phyloP scores from a whole-genome alignment of 1,140 invertebrate species.

The Sycophila sp. region DNA sequence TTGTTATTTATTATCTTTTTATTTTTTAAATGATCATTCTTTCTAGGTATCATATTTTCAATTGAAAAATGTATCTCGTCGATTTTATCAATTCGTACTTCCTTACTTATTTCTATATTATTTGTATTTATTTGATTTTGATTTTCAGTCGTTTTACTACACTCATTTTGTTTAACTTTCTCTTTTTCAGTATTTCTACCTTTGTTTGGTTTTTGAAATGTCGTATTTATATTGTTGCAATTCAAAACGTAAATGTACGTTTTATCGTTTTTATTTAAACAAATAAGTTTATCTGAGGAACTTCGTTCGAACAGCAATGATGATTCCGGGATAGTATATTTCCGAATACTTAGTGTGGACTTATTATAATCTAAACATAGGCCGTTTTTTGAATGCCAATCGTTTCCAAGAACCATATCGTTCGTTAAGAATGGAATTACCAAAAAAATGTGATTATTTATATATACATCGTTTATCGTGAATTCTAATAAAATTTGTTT shows the following conservation, averaged over 20 bases:
- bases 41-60: not conserved
- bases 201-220: not conserved
- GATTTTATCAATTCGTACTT: no score
- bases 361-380: not conserved
- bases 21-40: not conserved
- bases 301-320: slow-evolving; percentile 8
- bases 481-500: slow-evolving; percentile 1
- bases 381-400: no score
- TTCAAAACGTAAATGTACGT: slow-evolving; percentile 22
- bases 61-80: no score
- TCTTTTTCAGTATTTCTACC: not conserved
- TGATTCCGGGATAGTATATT: not conserved
- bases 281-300: slow-evolving; percentile 11
- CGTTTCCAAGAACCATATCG: slow-evolving; percentile 17
- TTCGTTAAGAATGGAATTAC: not conserved
- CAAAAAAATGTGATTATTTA: not conserved
- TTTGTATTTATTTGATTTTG: no score
- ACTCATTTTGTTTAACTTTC: no score
- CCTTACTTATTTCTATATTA: no score
- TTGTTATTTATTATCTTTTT: not conserved
- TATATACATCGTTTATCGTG: not conserved
- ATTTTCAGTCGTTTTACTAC: no score
- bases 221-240: not conserved
- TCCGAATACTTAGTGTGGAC: not conserved
- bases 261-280: not conserved